These are phyloP conservation scores for Aphis gossypii DNA, from an alignment of 1,140 invertebrate genomes.

Conservation along the genomic window DNA sequence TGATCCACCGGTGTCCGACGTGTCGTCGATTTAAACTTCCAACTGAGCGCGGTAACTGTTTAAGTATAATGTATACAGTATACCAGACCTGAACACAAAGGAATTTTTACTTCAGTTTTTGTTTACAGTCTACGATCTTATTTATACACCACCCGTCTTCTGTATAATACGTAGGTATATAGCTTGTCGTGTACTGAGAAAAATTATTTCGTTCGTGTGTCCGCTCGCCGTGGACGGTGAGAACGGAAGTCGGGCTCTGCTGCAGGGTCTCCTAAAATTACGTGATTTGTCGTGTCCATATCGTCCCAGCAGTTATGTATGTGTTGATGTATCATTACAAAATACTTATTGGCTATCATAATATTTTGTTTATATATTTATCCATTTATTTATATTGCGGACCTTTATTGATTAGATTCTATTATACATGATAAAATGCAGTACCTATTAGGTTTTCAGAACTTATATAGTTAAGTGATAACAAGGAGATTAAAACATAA, in stretches of 20 bases:
- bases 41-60: background rate
- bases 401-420: no score
- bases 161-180: background rate
- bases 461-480: no score
- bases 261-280: conserved; percentile 48
- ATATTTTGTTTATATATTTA: no score
- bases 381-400: no score
- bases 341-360: background rate
- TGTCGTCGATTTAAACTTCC: background rate
- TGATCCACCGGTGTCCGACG: background rate
- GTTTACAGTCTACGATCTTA: conserved; percentile 17
- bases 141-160: background rate
- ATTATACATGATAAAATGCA: no score
- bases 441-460: no score
- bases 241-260: conserved; percentile 34
- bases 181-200: background rate
- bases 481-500: no score
- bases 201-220: conserved; percentile 29
- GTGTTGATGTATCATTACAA: background rate
- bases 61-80: background rate
- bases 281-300: background rate
- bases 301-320: background rate
- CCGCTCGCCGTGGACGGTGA: background rate
- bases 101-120: conserved; percentile 12
- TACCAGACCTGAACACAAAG: background rate